Conservation (phyloP, 1,140 invertebrate genomes). For the Drosophila murphyi region DNA sequence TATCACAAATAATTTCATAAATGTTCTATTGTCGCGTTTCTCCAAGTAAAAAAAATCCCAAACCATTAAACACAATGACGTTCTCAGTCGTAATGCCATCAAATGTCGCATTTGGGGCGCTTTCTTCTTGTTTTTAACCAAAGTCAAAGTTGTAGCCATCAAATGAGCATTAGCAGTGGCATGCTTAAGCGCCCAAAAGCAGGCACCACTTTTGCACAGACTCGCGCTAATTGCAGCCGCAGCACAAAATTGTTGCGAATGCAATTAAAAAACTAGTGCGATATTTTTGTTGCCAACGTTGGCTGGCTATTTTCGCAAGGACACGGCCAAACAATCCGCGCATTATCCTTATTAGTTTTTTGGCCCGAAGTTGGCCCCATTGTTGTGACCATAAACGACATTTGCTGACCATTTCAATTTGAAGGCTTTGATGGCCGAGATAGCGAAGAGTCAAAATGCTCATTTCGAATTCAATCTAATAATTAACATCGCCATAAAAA, state of each 20-base stretch:
- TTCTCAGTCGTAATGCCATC: slow-evolving; percentile 12
- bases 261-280: slow-evolving; percentile 55
- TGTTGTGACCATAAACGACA: slow-evolving; percentile 50
- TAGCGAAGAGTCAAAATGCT: slow-evolving; percentile 40
- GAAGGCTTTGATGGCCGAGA: neutral
- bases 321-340: slow-evolving; percentile 27
- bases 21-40: too few relatives aligned
- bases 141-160: slow-evolving; percentile 26
- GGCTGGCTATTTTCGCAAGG: slow-evolving; percentile 32
- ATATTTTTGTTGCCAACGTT: slow-evolving; percentile 27
- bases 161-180: neutral
- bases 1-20: too few relatives aligned
- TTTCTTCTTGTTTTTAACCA: slow-evolving; percentile 4
- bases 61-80: neutral
- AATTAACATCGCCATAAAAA: slow-evolving; percentile 79
- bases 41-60: neutral
- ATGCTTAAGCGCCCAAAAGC: slow-evolving; percentile 6
- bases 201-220: slow-evolving; percentile 47
- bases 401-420: slow-evolving; percentile 69
- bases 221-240: slow-evolving; percentile 59
- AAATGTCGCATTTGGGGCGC: slow-evolving; percentile 13
- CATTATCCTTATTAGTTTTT: slow-evolving; percentile 70
- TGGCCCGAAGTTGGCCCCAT: slow-evolving; percentile 16
- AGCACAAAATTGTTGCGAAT: slow-evolving; percentile 67
- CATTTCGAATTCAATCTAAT: slow-evolving; percentile 79